Evolutionary conservation across 2,888 invertebrate species (phyloP).

Genomic region (Himalopsyche tibetana): DNA sequence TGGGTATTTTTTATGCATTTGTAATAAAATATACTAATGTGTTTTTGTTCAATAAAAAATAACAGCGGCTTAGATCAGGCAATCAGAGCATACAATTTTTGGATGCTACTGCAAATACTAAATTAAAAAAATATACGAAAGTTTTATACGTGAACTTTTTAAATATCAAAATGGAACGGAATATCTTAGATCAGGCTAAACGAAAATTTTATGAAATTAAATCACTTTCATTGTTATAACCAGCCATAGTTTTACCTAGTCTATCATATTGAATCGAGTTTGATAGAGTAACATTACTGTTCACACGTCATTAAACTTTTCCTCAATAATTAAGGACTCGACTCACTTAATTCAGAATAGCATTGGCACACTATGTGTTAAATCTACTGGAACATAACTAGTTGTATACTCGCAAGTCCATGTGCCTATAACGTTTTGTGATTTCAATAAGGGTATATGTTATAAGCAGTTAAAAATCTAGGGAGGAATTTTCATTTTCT

Average conservation of each 20-base stretch:
- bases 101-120: too few species aligned
- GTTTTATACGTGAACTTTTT: too few species aligned
- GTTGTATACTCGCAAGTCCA: neutral
- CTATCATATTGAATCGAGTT: neutral
- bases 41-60: too few species aligned
- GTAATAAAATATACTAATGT: too few species aligned
- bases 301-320: slow-evolving; percentile 17
- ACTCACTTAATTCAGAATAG: slow-evolving; percentile 35
- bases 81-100: too few species aligned
- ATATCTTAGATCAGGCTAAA: too few species aligned
- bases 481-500: neutral
- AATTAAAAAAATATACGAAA: too few species aligned
- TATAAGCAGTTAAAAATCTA: neutral
- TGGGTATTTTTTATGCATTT: too few species aligned
- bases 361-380: slow-evolving; percentile 27
- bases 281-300: slow-evolving; percentile 7
- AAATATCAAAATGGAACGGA: too few species aligned
- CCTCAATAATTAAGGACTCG: slow-evolving; percentile 31
- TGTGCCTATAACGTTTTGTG: neutral
- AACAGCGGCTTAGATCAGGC: too few species aligned
- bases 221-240: too few species aligned
- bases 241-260: neutral
- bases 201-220: too few species aligned
- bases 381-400: slow-evolving; percentile 18
- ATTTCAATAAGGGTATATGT: slow-evolving; percentile 14